Conservation (phyloP, 2,888 invertebrate genomes). For the Fissipunctia ypsillon region DNA sequence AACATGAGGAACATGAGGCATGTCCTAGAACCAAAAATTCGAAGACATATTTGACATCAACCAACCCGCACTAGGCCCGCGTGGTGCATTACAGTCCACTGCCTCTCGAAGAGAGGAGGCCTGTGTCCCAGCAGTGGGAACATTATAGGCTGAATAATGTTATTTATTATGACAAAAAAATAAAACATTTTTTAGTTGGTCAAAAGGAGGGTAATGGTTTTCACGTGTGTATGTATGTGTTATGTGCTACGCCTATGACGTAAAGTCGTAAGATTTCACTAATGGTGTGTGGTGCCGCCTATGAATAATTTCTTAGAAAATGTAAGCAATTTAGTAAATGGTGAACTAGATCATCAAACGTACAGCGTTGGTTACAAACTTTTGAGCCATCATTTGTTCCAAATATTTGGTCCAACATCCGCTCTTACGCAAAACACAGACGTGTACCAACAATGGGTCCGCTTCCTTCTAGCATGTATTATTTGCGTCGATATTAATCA, state of each 20-base stretch:
- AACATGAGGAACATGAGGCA: too few species aligned
- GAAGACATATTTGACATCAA: too few species aligned
- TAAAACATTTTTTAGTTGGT: slow-evolving; percentile 28
- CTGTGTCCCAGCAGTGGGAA: too few species aligned
- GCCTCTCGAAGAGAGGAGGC: too few species aligned
- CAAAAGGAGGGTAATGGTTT: slow-evolving; percentile 60
- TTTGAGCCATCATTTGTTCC: background rate
- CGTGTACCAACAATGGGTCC: slow-evolving; percentile 35
- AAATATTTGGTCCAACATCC: slow-evolving; percentile 51
- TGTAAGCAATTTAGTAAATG: background rate
- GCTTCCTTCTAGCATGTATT: slow-evolving; percentile 39
- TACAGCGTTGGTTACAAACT: slow-evolving; percentile 1
- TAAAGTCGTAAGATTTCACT: slow-evolving; percentile 43
- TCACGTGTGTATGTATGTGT: slow-evolving; percentile 33
- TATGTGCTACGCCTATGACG: slow-evolving; percentile 50
- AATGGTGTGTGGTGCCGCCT: slow-evolving; percentile 2
- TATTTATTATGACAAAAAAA: slow-evolving; percentile 45
- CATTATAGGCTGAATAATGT: too few species aligned
- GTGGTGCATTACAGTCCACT: too few species aligned
- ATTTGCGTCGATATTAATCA: slow-evolving; percentile 57
- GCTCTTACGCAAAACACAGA: slow-evolving; percentile 49
- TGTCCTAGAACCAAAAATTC: too few species aligned
- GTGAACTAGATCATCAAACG: slow-evolving; percentile 7
- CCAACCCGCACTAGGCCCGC: too few species aligned
- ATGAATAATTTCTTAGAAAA: slow-evolving; percentile 34